phyloP scores from a whole-genome alignment of 1,140 invertebrate genomes.

The Drosophila saltans region DNA sequence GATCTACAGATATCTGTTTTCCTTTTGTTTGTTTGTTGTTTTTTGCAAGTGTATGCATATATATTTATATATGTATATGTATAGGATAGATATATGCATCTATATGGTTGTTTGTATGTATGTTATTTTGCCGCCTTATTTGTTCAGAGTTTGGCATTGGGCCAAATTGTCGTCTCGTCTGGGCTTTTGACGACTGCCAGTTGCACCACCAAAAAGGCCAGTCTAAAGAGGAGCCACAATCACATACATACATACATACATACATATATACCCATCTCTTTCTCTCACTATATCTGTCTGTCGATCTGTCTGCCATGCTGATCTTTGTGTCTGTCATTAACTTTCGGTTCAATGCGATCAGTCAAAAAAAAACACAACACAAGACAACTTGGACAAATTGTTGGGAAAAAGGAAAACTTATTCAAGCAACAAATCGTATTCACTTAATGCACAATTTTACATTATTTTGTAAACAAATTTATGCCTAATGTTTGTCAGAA shows the following conservation, averaged over 20 bases:
- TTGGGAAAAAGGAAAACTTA: conserved; percentile 31
- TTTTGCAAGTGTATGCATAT: background rate
- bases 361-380: background rate
- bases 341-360: conserved; percentile 33
- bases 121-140: conserved; percentile 54
- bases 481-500: conserved; percentile 43
- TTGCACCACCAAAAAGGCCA: background rate
- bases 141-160: conserved; percentile 59
- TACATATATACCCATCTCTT: background rate
- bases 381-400: conserved; percentile 32
- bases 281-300: background rate
- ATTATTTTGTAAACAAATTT: conserved; percentile 65
- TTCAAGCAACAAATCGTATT: conserved; percentile 65
- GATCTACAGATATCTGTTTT: too few species aligned
- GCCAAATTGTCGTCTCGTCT: conserved; percentile 62
- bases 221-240: background rate
- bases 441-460: conserved; percentile 41
- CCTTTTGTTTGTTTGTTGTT: background rate
- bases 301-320: conserved; percentile 18
- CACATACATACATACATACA: too few species aligned
- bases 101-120: conserved; percentile 9
- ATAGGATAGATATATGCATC: conserved; percentile 10
- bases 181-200: conserved; percentile 21
- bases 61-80: conserved; percentile 8
- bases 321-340: conserved; percentile 45